Percentiles rank a stretch among this genome's conserved stretches.
phyloP scores from a whole-genome alignment of 2,113 vertebrate genomes.

The Perca schrenkii region DNA sequence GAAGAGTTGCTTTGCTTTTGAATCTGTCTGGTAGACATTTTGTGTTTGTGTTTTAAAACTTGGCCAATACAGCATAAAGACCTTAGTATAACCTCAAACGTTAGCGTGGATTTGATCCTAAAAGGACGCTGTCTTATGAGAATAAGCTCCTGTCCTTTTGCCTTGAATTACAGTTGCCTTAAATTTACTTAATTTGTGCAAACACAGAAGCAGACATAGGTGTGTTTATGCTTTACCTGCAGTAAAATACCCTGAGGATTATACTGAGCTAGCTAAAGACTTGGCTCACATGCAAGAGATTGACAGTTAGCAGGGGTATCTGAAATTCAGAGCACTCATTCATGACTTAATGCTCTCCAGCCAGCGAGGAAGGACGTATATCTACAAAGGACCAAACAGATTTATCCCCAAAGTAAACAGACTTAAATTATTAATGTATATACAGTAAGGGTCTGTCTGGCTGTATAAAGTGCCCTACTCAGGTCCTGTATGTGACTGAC shows the following conservation, averaged over 20 bases:
- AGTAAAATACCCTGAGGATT: slow-evolving; percentile 57
- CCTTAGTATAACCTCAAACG: slow-evolving; percentile 12
- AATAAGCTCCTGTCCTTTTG: slow-evolving; percentile 39
- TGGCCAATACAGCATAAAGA: slow-evolving; percentile 8
- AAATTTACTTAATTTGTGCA: slow-evolving; percentile 58
- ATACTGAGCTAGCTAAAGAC: slow-evolving; percentile 55
- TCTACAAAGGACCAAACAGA: slow-evolving; percentile 49
- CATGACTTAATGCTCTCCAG: slow-evolving; percentile 67
- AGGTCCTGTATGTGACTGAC: slow-evolving; percentile 28
- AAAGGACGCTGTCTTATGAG: slow-evolving; percentile 35
- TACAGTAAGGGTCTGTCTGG: slow-evolving; percentile 64
- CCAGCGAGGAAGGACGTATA: slow-evolving; percentile 45
- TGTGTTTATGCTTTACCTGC: slow-evolving; percentile 59
- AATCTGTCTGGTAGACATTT: slow-evolving; percentile 20
- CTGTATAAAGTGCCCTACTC: slow-evolving; percentile 31
- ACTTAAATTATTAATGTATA: slow-evolving; percentile 51
- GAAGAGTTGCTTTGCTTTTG: slow-evolving; percentile 19
- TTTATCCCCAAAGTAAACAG: slow-evolving; percentile 58
- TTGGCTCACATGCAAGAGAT: slow-evolving; percentile 47
- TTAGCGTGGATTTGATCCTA: slow-evolving; percentile 14
- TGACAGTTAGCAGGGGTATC: slow-evolving; percentile 34
- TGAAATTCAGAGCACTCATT: slow-evolving; percentile 66
- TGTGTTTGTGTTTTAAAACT: slow-evolving; percentile 48
- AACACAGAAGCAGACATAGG: slow-evolving; percentile 57
- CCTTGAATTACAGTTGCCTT: slow-evolving; percentile 42